These are phyloP conservation scores for Chalcosyrphus nemorum DNA, from an alignment of 2,888 invertebrate genomes.

Conservation along the genomic window DNA sequence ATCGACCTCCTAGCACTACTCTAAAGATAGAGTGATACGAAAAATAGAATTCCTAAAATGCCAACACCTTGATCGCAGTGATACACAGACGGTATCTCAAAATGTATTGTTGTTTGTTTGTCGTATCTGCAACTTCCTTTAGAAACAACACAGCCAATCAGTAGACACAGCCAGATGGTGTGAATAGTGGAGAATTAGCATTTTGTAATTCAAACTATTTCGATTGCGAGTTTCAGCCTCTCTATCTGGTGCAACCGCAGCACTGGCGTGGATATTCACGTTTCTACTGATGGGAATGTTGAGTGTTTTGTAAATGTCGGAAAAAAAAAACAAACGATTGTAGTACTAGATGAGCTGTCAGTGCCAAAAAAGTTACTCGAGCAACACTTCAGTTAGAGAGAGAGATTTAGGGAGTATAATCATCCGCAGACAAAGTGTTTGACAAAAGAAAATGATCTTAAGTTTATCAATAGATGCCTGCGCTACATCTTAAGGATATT, in stretches of 20 bases:
- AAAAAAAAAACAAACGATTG: no score
- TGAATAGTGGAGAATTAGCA: slow-evolving; percentile 69
- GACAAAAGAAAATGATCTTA: no score
- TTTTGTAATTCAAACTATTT: slow-evolving; percentile 66
- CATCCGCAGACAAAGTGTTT: no score
- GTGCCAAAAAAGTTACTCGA: no score
- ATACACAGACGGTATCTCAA: slow-evolving; percentile 49
- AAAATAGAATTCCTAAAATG: slow-evolving; percentile 71
- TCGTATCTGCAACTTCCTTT: slow-evolving; percentile 1
- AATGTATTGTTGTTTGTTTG: slow-evolving; percentile 32
- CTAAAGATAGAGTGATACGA: slow-evolving; percentile 67
- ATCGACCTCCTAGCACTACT: slow-evolving; percentile 68
- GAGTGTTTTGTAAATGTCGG: background rate
- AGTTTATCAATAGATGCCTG: no score
- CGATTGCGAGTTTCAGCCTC: slow-evolving; percentile 48
- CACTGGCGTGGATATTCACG: slow-evolving; percentile 8
- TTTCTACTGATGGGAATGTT: slow-evolving; percentile 50
- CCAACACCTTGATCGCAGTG: slow-evolving; percentile 69
- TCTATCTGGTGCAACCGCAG: slow-evolving; percentile 4
- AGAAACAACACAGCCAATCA: slow-evolving; percentile 54
- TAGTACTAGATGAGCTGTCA: no score
- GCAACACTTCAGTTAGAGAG: no score
- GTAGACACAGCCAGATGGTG: slow-evolving; percentile 69
- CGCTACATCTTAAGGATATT: no score
- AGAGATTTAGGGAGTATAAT: no score